Conservation (phyloP, 2,113 vertebrate genomes). For the Cyrtonyx montezumae region DNA sequence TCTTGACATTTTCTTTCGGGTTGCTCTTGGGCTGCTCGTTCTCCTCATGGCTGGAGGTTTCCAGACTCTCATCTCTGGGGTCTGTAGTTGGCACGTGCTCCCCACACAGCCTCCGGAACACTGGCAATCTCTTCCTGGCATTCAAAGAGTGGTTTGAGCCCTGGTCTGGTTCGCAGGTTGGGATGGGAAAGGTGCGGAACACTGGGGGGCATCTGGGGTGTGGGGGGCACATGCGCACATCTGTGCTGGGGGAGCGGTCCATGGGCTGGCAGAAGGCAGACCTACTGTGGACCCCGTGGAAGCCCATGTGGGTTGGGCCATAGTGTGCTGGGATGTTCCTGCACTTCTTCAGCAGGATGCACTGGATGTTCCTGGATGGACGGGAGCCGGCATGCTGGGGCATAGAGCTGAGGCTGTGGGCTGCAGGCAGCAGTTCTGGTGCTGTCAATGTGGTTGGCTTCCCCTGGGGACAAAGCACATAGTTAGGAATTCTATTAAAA, state of each 20-base stretch:
- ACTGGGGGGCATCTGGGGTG: background rate
- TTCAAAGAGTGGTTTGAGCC: background rate
- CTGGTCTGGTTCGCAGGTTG: background rate
- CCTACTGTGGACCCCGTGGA: background rate
- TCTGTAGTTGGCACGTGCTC: background rate
- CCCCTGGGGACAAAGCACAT: background rate
- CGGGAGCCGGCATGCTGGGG: accelerated
- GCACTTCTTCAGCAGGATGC: constrained; percentile 38
- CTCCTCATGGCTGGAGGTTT: background rate
- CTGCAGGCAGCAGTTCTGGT: background rate
- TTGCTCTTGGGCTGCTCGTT: background rate
- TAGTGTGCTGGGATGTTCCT: background rate
- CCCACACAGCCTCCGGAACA: constrained; percentile 53
- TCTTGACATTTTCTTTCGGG: no score
- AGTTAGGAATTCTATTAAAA: accelerated
- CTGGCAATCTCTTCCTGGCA: background rate
- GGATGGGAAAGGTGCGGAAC: background rate
- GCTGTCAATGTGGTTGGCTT: background rate
- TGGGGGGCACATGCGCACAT: accelerated
- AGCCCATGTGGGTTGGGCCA: accelerated
- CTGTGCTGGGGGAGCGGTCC: background rate
- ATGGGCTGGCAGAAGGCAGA: background rate
- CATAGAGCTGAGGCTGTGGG: background rate
- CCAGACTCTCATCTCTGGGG: background rate
- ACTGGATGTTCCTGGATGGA: constrained; percentile 32